Evolutionary conservation across 1,140 invertebrate genomes (phyloP), one percentile per base, ranked within the genome.

Genomic region (Calycopis cecrops): DNA sequence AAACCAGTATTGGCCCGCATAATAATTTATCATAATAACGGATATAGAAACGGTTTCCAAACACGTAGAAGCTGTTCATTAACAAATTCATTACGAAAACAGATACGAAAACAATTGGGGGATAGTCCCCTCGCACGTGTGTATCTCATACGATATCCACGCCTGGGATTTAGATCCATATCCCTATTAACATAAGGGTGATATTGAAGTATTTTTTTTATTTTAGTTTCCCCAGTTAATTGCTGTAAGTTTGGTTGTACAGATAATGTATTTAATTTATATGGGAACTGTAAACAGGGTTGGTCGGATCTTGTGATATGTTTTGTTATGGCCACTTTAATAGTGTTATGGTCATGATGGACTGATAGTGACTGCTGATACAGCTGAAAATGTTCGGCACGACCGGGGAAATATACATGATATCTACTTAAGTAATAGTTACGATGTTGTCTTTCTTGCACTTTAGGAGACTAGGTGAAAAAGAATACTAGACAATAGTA

Each of bases 61-160:
- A 28, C n/a, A n/a, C n/a, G n/a, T n/a, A 28, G 2, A 44, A 14
- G 12, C 40, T 44, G 9, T 44, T 44, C 40, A 9, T 16, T 44
- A 17, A 44, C 17, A 16, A 44, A 44, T 44, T 44, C 17, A 16
- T 16, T 44, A 44, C 40, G 9, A 9, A 16, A 44, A 44, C 7
- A 44, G 14, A 44, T 16, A 17, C 52, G 52, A 28, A 16, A 18
- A 38, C 34, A 18, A 48, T 42, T 55, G 44, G 34, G 14, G 33
- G 42, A 51, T 47, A 55, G 40, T 12, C 33, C n/a, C 11, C 35
- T 16, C 40, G 48, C 52, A 59, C 57, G 57, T 59, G 48, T 59
- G 47, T 35, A 48, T n/a, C 42, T 35, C 42, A 48, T 33, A 35
- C 10, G 37, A 9, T n/a, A 37, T 37, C 35, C 12, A 35, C 28